Conservation (phyloP, 2,113 vertebrate genomes). For the Greenwoodochromis staneri region DNA sequence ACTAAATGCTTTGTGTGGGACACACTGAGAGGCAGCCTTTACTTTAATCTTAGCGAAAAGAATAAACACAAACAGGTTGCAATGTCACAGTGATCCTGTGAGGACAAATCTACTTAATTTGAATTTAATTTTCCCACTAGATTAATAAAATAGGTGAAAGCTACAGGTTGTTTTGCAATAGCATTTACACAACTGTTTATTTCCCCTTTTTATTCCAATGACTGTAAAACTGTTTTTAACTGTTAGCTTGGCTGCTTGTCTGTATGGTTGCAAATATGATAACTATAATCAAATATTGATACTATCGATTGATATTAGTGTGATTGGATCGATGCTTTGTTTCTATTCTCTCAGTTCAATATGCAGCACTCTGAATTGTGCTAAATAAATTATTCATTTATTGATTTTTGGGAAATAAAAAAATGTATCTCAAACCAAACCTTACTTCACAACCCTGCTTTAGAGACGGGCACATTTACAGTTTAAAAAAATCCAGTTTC, state of each 20-base stretch:
- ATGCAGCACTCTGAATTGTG: neutral
- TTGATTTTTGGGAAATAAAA: neutral
- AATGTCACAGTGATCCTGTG: neutral
- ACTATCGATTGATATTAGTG: neutral
- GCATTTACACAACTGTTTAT: neutral
- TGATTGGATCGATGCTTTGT: neutral
- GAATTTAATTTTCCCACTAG: neutral
- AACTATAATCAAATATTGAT: neutral
- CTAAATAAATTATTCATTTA: neutral
- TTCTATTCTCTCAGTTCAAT: neutral
- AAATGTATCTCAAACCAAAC: neutral
- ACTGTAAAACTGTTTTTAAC: neutral
- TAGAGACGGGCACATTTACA: neutral
- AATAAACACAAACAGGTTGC: neutral
- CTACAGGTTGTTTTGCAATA: neutral
- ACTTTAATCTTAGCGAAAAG: neutral
- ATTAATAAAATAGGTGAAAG: neutral
- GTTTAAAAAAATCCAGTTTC: fast-evolving
- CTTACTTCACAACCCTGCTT: neutral
- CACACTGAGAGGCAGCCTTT: neutral
- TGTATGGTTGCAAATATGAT: neutral
- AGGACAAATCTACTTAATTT: neutral
- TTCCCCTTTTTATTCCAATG: neutral
- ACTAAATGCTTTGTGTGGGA: neutral
- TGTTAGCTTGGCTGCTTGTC: neutral